Base-by-base conservation (phyloP, 2,797 vertebrate species). In the Megalops cyprinoides region DNA sequence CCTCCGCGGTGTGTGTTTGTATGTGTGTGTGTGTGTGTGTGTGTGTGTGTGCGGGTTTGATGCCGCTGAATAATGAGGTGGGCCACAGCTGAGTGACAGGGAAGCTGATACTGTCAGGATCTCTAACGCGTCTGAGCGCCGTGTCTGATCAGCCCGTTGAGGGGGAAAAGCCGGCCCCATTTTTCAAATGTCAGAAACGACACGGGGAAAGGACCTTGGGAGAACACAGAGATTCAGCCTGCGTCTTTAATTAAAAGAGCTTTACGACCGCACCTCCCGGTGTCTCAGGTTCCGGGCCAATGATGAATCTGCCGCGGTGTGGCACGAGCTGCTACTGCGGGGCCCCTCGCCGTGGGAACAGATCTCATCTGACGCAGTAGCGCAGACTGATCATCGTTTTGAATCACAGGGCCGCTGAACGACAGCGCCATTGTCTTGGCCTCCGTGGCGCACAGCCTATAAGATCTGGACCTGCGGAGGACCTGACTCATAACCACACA, bases 81-180 rank as follows among this genome's bases (percentile, higher is more conserved):
- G 81, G 77, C 20, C 34, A 44, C n/a, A 15, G 15, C 6, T 84
- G 86, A 87, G 83, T 85, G 84, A 85, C 86, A 83, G 82, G 5
- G 60, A 37, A 76, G 58, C 84, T 86, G 87, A 88, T 87, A 83
- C 78, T 74, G 53, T 82, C 76, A 69, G 82, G 37, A 48, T 20
- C 80, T 34, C 49, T 60, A 62, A 73, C 28, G 62, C 28, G 80
- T 49, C 55, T 1, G 10, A 76, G 73, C 78, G 34, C 74, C 77
- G 56, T 79, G 48, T 82, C 78, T 76, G 81, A 83, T 84, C 79
- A 79, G 75, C 10, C 46, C 37, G 34, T 20, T 15, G 55, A 75
- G 53, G 80, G 69, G 62, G 75, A 75, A 53, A 37, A 39, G 8
- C 23, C 3, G 6, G 51, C 55, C 79, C 60, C 81, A 73, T 82